Evolutionary conservation across 2,888 invertebrate genomes (phyloP), one percentile per base, ranked within the genome.

Genomic region (Drosophila algonquin): DNA sequence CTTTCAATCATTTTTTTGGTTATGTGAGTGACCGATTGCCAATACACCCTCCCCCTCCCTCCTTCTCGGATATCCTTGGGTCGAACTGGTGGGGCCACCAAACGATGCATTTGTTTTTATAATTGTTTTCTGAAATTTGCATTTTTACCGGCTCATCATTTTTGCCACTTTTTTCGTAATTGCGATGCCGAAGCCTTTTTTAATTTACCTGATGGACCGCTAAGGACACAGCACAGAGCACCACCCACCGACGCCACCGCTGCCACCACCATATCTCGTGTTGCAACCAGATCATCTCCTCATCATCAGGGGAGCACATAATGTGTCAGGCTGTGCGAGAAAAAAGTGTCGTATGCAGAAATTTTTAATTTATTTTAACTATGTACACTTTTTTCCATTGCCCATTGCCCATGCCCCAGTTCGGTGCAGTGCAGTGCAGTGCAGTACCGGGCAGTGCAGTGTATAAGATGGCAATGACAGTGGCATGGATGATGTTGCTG

Each of bases 351-450:
- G 65, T 58, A 54, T 57, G 68, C 78, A 75, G 78, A 70, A 71
- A 70, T 76, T 35, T 78, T 75, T 73, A 76, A 80, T 80, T 80
- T 78, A 78, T 80, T 78, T 75, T 63, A 60, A 70, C 71, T 68
- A 67, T 73, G 47, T 62, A 52, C 44, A 18, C 55, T 54, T 55
- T 48, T 59, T 16, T 50, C 47, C 64, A 32, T 27, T 54, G 63
- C 40, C 7, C 30, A 10, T 16, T 32, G 6, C 3, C 9, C 30
- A 32, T 7, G 27, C 27, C 27, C 7, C 51, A 55, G 40, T 40
- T 30, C 57, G 58, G 51, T 47, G 35, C 55, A 55, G 40, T 40
- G 24, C 57, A 59, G 52, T 52, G 30, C 51, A 55, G 44, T 30
- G 30, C 51, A 62, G 52, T 52, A 1, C 27, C 1, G 27, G 6